Evolutionary conservation across 2,888 invertebrate species (phyloP), one percentile per base, ranked within the genome.

Genomic region (Arrhopalites spinosus): DNA sequence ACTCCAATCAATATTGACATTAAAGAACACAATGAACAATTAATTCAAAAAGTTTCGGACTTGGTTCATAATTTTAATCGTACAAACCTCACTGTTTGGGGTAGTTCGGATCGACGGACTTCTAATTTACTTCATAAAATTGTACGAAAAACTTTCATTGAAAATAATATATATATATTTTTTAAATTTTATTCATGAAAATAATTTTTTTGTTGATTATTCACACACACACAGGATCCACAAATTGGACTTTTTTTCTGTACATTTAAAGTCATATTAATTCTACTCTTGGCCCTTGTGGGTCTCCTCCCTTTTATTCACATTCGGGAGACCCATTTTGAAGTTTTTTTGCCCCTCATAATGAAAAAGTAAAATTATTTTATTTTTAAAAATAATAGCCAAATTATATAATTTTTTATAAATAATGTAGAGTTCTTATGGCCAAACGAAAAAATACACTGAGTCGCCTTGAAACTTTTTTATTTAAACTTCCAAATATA

Each of bases 241-340:
- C 85, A 87, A 77, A 87, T 90, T 61, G 88, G 89, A 80, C 83
- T 90, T 72, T 86, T 90, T 76, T 90, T 90, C 85, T 90, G 90
- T 23, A 86, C 88, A 84, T 86, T 85, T 79, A 85, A 88, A 78
- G 89, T 90, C 5, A 80, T 88, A 23, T 82, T 87, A 13, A 84
- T 90, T 47, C 81, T 89, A 56, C 64, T 89, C 70, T 85, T 88
- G 30, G 88, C 88, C 84, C 90, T 90, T 83, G 87, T 89, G 71
- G 91, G 91, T 63, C 85, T 91, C 66, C 85, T 91, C 79, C 90
- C 90, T 72, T 91, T 90, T 85, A 84, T 90, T 75, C 88, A 89
- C 75, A 83, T 91, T 47, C 88, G 87, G 83, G 90, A 91, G 85
- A 88, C 89, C 2, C 89, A 89, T 82, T 86, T 90, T 76, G 90